phyloP scores from a whole-genome alignment of 1,140 invertebrate species.

The Oryctes rhinoceros region DNA sequence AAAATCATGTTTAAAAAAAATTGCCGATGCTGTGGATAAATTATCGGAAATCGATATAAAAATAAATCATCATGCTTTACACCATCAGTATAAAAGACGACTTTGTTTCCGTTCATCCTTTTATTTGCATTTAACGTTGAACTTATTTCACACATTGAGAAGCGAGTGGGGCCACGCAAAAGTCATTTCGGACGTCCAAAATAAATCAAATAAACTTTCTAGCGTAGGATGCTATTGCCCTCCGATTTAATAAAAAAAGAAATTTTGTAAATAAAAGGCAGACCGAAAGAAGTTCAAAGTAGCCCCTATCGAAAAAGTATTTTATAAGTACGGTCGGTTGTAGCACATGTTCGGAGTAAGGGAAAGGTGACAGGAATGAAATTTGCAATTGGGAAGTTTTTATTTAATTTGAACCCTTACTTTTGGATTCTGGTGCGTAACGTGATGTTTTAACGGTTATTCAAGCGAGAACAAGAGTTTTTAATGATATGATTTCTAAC shows the following conservation, averaged over 20 bases:
- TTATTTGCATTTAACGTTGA: too few species aligned
- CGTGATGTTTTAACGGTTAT: background rate
- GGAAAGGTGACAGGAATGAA: conserved; percentile 4
- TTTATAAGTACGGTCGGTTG: background rate
- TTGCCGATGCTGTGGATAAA: too few species aligned
- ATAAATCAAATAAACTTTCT: conserved; percentile 21
- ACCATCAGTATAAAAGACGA: too few species aligned
- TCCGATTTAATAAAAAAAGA: conserved; percentile 25
- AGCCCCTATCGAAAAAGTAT: background rate
- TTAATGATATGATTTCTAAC: too few species aligned
- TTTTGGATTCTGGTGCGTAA: background rate
- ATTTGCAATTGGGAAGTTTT: conserved; percentile 20
- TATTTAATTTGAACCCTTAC: background rate
- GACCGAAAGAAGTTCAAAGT: background rate
- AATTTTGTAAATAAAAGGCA: conserved; percentile 23
- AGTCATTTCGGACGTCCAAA: background rate
- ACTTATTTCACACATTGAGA: background rate
- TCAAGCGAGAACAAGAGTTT: too few species aligned
- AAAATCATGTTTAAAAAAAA: too few species aligned
- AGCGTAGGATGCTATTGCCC: background rate
- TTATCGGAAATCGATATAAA: too few species aligned
- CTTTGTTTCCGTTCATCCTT: too few species aligned
- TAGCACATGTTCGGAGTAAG: background rate
- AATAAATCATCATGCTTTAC: too few species aligned
- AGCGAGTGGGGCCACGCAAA: background rate